Conservation (phyloP, 53 echinoderm and acorn worm genomes). For the Apostichopus leukothele region DNA sequence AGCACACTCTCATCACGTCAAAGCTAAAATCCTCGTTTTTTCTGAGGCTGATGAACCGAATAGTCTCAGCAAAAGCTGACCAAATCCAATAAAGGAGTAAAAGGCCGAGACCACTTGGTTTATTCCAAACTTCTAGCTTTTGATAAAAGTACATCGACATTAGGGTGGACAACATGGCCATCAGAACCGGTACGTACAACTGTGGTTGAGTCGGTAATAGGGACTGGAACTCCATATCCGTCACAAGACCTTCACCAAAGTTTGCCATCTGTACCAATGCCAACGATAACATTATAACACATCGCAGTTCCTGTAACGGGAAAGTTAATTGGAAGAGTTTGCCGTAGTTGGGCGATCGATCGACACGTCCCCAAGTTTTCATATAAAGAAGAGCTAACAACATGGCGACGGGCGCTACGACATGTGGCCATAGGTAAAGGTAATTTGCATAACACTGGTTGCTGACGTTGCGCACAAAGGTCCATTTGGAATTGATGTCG, state of each 20-base stretch:
- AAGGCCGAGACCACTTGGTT: conserved; percentile 41
- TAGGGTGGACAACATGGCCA: conserved; percentile 43
- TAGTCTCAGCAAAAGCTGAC: background rate
- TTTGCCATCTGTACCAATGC: conserved; percentile 21
- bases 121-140: conserved; percentile 51
- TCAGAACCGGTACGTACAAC: conserved; percentile 13
- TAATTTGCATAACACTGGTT: conserved; percentile 32
- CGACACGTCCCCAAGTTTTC: conserved; percentile 5
- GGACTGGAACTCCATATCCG: conserved; percentile 36
- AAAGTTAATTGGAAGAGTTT: background rate
- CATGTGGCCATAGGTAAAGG: conserved; percentile 52
- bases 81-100: conserved; percentile 30
- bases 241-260: conserved; percentile 54
- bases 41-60: conserved; percentile 6
- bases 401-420: background rate
- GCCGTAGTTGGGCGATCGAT: conserved; percentile 28
- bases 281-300: conserved; percentile 37
- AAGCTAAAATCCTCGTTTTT: conserved; percentile 4
- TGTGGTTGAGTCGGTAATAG: conserved; percentile 46
- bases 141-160: conserved; percentile 19
- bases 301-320: conserved; percentile 36
- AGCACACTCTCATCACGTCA: background rate
- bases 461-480: background rate
- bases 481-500: conserved; percentile 1
- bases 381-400: conserved; percentile 8